Conservation (phyloP, 2,113 vertebrate species). For the Dolichallabes microphthalmus region DNA sequence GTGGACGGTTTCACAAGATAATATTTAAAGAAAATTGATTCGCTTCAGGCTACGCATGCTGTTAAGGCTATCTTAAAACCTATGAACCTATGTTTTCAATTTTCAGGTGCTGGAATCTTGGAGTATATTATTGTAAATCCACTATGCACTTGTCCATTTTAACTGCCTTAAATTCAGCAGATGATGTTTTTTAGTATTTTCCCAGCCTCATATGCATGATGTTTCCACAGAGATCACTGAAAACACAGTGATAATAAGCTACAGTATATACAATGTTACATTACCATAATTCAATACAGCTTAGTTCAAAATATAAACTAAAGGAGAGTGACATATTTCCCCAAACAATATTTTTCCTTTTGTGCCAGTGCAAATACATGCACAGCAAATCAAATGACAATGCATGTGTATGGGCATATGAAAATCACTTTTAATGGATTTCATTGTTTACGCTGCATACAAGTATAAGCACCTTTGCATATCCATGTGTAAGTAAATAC, state of each 20-base stretch:
- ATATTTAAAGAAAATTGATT: not conserved
- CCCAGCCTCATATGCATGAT: not conserved
- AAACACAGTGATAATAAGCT: not conserved
- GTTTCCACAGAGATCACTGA: not conserved
- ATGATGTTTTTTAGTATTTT: not conserved
- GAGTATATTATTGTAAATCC: not conserved
- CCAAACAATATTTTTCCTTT: constrained; percentile 27
- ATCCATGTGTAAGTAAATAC: constrained; percentile 39
- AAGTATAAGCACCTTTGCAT: constrained; percentile 16
- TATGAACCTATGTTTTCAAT: not conserved
- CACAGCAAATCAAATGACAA: constrained; percentile 47
- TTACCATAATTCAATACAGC: constrained; percentile 4
- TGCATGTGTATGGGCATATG: constrained; percentile 24
- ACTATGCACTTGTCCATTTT: not conserved
- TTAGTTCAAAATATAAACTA: not conserved
- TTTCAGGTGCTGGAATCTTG: not conserved
- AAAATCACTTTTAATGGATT: constrained; percentile 39
- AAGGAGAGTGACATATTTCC: constrained; percentile 32
- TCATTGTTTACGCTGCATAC: constrained; percentile 18
- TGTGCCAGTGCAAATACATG: constrained; percentile 43
- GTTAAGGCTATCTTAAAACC: not conserved
- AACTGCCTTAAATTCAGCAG: not conserved
- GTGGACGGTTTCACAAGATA: not conserved
- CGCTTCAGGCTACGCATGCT: not conserved
- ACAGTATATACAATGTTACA: constrained; percentile 4